Conservation (phyloP, 35 echinoderm and acorn worm genomes). For the Apostichopus japonicus region DNA sequence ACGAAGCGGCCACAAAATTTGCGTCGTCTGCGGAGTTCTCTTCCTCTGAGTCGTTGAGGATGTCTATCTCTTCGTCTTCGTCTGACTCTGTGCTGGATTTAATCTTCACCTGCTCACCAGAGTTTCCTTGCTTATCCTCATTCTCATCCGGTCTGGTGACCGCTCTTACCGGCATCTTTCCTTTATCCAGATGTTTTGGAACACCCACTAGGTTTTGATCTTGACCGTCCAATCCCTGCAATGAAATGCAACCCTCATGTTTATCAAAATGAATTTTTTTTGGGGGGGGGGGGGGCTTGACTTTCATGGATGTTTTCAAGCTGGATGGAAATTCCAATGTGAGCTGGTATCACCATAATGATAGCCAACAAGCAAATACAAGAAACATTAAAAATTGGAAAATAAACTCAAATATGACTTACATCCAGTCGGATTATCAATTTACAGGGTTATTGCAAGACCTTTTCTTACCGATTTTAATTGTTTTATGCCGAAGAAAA, state of each 20-base stretch:
- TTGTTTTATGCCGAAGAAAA: no score
- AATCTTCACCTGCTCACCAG: slow-evolving; percentile 20
- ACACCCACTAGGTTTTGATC: not conserved
- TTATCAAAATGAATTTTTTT: not conserved
- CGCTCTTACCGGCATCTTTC: not conserved
- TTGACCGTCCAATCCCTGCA: not conserved
- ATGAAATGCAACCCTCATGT: not conserved
- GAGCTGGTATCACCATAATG: no score
- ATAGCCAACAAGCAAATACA: no score
- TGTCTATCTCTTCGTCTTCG: slow-evolving; percentile 31
- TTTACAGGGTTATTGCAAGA: no score
- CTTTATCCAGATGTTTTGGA: not conserved
- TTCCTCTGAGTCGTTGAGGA: slow-evolving; percentile 20
- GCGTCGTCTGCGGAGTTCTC: not conserved
- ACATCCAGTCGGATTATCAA: no score
- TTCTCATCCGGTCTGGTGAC: not conserved
- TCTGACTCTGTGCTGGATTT: slow-evolving; percentile 25
- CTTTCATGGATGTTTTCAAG: no score
- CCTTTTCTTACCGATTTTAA: no score
- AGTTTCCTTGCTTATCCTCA: not conserved
- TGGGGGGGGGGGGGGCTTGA: no score
- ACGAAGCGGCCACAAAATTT: no score
- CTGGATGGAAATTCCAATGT: no score
- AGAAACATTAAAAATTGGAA: no score
- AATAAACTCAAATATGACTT: no score